phyloP scores from a whole-genome alignment of 2,797 vertebrate genomes.

The Darevskia nairensis region DNA sequence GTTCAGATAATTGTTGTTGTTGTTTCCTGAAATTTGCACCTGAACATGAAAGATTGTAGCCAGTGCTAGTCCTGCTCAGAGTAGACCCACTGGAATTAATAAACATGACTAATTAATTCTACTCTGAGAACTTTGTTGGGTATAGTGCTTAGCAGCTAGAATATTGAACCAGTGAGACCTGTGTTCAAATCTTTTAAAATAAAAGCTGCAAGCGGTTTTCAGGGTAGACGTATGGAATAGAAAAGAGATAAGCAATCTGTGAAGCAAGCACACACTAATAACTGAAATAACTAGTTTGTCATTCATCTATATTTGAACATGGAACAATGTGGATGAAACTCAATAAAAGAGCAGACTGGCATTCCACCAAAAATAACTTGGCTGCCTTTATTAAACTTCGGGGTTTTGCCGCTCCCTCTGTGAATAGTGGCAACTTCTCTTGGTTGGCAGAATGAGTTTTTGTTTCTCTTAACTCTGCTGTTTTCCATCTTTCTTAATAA shows the following conservation, averaged over 20 bases:
- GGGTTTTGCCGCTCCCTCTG: background rate
- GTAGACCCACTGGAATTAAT: too few relatives aligned
- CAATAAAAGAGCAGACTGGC: background rate
- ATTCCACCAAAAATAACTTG: conserved; percentile 4
- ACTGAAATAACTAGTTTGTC: background rate
- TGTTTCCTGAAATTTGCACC: background rate
- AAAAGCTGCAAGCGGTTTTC: background rate
- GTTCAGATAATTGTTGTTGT: background rate
- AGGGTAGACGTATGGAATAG: background rate
- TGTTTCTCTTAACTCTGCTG: conserved; percentile 45
- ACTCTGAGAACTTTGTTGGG: too few relatives aligned
- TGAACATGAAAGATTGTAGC: too few relatives aligned
- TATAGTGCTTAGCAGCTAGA: background rate
- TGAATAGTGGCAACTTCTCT: background rate
- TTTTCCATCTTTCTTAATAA: conserved; percentile 59
- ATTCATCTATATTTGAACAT: conserved; percentile 3
- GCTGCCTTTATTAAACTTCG: background rate
- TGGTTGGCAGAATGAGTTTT: background rate
- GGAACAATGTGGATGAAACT: background rate
- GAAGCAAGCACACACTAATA: background rate
- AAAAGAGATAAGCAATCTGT: background rate
- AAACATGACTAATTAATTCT: too few relatives aligned
- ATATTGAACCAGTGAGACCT: background rate
- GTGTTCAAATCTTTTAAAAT: background rate
- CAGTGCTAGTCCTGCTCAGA: too few relatives aligned